These are phyloP conservation scores for Thyatira batis DNA, from an alignment of 2,888 invertebrate genomes.

Conservation along the genomic window DNA sequence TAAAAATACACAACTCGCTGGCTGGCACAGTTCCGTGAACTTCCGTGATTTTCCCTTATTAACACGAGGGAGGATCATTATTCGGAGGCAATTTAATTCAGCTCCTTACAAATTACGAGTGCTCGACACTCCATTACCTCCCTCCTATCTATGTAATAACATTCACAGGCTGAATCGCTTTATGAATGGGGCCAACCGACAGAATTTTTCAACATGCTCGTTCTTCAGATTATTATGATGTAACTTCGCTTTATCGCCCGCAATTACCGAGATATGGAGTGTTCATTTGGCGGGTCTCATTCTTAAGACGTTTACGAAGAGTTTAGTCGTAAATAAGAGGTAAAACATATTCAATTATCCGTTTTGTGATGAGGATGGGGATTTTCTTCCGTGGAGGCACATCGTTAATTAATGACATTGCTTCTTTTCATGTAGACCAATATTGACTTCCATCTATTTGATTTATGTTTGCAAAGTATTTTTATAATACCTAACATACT, in stretches of 20 bases:
- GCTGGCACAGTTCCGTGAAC: constrained; percentile 9
- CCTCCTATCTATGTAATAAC: constrained; percentile 35
- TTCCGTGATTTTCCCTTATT: constrained; percentile 41
- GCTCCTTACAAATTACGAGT: constrained; percentile 44
- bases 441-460: too few relatives aligned
- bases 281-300: not conserved
- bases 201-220: constrained; percentile 31
- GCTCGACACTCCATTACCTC: constrained; percentile 42
- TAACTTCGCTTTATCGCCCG: not conserved
- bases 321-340: not conserved
- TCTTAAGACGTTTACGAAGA: not conserved
- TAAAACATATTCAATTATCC: not conserved
- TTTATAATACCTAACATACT: too few relatives aligned
- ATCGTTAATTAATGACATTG: too few relatives aligned
- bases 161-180: constrained; percentile 28
- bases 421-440: too few relatives aligned
- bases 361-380: not conserved
- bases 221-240: constrained; percentile 20
- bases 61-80: constrained; percentile 37
- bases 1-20: constrained; percentile 5
- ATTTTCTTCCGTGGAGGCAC: too few relatives aligned
- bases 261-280: not conserved
- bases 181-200: constrained; percentile 26
- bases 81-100: constrained; percentile 41
- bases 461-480: too few relatives aligned